These are phyloP conservation scores for Axea sp. DNA, from an alignment of 2,888 invertebrate species.

Conservation along the genomic window DNA sequence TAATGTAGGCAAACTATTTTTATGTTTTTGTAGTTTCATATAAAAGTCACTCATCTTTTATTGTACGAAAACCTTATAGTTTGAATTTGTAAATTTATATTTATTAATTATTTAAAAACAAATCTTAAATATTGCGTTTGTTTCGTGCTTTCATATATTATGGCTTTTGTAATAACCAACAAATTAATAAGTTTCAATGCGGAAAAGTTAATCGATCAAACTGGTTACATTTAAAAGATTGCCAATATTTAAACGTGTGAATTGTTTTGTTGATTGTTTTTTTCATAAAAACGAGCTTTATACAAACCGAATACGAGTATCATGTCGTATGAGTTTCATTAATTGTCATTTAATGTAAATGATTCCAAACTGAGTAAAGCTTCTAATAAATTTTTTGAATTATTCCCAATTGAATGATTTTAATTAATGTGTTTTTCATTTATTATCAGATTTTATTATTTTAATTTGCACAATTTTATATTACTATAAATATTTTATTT, in stretches of 20 bases:
- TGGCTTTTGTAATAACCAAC: too few relatives aligned
- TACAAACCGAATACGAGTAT: slow-evolving; percentile 28
- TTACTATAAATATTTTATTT: too few relatives aligned
- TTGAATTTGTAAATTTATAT: slow-evolving; percentile 19
- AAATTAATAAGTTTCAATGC: too few relatives aligned
- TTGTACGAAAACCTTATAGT: slow-evolving; percentile 18
- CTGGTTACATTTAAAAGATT: slow-evolving; percentile 32
- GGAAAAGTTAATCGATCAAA: too few relatives aligned
- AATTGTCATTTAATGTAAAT: slow-evolving; percentile 53
- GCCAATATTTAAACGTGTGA: slow-evolving; percentile 14
- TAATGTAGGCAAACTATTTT: too few relatives aligned
- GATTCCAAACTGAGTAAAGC: slow-evolving; percentile 43
- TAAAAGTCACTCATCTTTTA: slow-evolving; percentile 31
- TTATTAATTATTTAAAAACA: not conserved
- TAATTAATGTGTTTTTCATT: not conserved
- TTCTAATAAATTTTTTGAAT: slow-evolving; percentile 55
- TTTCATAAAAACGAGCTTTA: slow-evolving; percentile 35
- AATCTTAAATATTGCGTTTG: slow-evolving; percentile 1
- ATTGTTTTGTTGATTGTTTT: slow-evolving; percentile 1
- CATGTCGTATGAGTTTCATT: slow-evolving; percentile 36
- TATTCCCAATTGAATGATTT: slow-evolving; percentile 29
- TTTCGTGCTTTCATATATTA: too few relatives aligned
- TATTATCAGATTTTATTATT: too few relatives aligned
- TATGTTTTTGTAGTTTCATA: too few relatives aligned
- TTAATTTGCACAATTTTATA: too few relatives aligned